Percentiles rank a stretch among this genome's conserved stretches.
phyloP scores from a whole-genome alignment of 2,113 vertebrate genomes.

The Potamarius usumacintae region DNA sequence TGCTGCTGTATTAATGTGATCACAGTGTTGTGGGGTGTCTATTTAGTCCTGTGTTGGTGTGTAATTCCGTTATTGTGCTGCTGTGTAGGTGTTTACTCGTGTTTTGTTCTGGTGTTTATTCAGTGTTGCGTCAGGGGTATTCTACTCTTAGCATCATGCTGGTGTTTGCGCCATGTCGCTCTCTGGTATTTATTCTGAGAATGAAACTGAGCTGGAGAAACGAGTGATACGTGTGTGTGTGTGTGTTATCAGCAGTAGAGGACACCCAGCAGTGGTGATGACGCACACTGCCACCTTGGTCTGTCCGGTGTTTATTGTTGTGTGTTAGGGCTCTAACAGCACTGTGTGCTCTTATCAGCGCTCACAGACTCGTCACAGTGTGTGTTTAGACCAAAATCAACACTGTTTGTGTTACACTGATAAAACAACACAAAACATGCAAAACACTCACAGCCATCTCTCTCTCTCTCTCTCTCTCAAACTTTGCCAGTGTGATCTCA shows the following conservation, averaged over 20 bases:
- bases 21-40: background rate
- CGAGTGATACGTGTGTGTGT: constrained; percentile 35
- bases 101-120: background rate
- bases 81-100: background rate
- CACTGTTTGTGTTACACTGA: constrained; percentile 49
- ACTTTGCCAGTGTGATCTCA: background rate
- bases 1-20: too few species aligned
- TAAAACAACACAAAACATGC: constrained; percentile 38
- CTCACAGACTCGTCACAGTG: constrained; percentile 48
- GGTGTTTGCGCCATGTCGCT: background rate
- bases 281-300: constrained; percentile 73
- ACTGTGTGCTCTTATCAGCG: constrained; percentile 42
- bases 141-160: too few species aligned
- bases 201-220: background rate
- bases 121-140: too few species aligned
- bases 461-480: background rate
- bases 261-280: constrained; percentile 63
- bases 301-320: constrained; percentile 61
- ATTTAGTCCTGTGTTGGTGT: background rate
- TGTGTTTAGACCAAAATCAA: constrained; percentile 49
- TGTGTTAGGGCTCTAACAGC: constrained; percentile 54
- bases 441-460: background rate
- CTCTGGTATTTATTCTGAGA: background rate
- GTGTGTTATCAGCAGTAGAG: constrained; percentile 23
- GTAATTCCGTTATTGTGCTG: background rate